These are phyloP conservation scores for Motacilla alba DNA, from an alignment of 2,113 vertebrate genomes.

Conservation along the genomic window DNA sequence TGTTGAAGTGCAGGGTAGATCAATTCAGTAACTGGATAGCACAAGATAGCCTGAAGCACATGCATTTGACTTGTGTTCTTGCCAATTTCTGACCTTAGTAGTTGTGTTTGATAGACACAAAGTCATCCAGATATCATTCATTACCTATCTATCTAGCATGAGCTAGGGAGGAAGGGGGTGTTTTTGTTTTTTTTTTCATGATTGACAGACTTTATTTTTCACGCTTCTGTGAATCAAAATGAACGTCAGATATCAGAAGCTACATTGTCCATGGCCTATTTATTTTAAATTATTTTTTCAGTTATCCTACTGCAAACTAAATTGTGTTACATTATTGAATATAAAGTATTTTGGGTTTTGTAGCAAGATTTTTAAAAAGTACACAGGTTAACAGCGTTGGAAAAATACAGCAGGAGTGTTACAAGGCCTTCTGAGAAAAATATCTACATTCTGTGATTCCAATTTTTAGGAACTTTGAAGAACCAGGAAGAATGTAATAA, in stretches of 20 bases:
- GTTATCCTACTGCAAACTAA: background rate
- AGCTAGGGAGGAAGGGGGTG: rapidly evolving
- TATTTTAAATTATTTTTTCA: background rate
- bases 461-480: background rate
- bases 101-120: background rate
- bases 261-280: background rate
- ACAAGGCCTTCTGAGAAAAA: background rate
- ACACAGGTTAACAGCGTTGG: background rate
- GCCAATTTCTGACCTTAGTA: background rate
- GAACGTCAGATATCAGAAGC: background rate
- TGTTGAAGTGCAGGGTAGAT: background rate
- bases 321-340: background rate
- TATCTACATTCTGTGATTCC: background rate
- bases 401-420: background rate
- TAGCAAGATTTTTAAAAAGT: background rate
- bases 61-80: background rate
- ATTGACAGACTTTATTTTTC: background rate
- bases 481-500: background rate
- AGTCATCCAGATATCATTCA: background rate
- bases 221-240: background rate
- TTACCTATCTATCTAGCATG: background rate
- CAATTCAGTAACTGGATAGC: background rate
- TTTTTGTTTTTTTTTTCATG: background rate
- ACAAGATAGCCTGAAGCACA: background rate
- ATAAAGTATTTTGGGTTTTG: background rate